Conservation (phyloP, 2,797 vertebrate species). For the Brachyalestes nurse region DNA sequence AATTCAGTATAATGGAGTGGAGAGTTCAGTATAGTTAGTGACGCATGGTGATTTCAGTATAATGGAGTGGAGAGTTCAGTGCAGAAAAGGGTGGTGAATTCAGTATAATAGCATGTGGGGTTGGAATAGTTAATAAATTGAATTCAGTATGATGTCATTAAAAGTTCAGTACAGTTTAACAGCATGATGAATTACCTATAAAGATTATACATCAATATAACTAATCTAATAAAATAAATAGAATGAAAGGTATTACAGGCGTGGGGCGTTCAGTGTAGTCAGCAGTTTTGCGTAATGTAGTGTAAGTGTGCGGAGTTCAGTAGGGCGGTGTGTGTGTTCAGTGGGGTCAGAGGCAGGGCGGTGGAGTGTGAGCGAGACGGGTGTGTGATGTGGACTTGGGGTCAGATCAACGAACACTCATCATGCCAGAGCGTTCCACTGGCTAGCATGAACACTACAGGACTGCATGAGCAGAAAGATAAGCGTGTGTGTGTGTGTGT, state of each 20-base stretch:
- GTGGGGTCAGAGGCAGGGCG: not conserved
- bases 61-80: not conserved
- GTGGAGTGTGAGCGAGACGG: conserved; percentile 1
- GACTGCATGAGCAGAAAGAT: not conserved
- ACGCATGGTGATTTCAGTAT: not conserved
- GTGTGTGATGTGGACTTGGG: conserved; percentile 31
- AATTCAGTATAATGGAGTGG: not conserved
- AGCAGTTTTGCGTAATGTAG: too few species aligned
- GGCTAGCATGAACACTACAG: not conserved
- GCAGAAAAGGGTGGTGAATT: not conserved
- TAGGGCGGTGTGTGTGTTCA: conserved; percentile 2
- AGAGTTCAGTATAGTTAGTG: not conserved
- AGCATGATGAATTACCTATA: too few species aligned
- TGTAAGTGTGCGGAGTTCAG: not conserved
- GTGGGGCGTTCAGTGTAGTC: not conserved
- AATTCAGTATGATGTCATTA: not conserved
- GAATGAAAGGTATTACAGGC: not conserved
- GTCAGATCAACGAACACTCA: conserved; percentile 31
- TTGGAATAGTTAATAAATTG: not conserved
- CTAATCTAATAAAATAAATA: not conserved
- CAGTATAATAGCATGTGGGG: not conserved
- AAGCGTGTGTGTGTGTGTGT: not conserved
- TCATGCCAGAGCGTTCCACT: conserved; percentile 3
- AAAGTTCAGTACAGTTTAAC: not conserved
- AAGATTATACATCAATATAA: not conserved